A percentile compares a stretch with the other conserved stretches of the same genome.
phyloP scores from a whole-genome alignment of 2,888 invertebrate genomes.

The Tetheella fluctuosa region DNA sequence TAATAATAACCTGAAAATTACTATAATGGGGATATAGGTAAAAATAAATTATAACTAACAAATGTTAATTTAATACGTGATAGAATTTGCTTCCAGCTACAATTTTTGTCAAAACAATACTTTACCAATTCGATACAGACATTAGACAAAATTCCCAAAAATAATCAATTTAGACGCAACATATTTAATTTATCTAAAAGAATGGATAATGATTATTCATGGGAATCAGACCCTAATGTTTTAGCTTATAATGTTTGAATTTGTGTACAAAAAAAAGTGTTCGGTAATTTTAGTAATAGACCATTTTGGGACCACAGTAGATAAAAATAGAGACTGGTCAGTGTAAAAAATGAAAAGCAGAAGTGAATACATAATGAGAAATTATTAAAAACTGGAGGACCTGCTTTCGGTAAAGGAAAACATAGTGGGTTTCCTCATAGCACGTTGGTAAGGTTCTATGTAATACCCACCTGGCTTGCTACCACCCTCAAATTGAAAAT shows the following conservation, averaged over 20 bases:
- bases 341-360: background rate
- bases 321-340: background rate
- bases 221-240: background rate
- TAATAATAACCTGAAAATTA: too few species aligned
- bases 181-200: slow-evolving; percentile 40
- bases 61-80: too few species aligned
- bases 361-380: too few species aligned
- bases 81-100: background rate
- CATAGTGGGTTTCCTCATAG: too few species aligned
- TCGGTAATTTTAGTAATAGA: slow-evolving; percentile 1
- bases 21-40: too few species aligned
- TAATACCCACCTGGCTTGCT: too few species aligned
- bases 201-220: slow-evolving; percentile 16
- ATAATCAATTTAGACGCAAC: slow-evolving; percentile 35
- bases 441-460: too few species aligned
- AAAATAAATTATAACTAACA: too few species aligned
- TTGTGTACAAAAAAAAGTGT: background rate
- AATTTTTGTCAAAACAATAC: background rate
- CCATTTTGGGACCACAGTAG: background rate
- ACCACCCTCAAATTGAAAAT: too few species aligned
- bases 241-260: slow-evolving; percentile 4
- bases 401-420: too few species aligned
- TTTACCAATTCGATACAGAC: too few species aligned
- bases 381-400: too few species aligned
- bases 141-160: slow-evolving; percentile 15